Percentiles rank a stretch among this genome's conserved stretches.
Evolutionary conservation across 2,113 vertebrate genomes (phyloP).

Genomic region (Solea solea): DNA sequence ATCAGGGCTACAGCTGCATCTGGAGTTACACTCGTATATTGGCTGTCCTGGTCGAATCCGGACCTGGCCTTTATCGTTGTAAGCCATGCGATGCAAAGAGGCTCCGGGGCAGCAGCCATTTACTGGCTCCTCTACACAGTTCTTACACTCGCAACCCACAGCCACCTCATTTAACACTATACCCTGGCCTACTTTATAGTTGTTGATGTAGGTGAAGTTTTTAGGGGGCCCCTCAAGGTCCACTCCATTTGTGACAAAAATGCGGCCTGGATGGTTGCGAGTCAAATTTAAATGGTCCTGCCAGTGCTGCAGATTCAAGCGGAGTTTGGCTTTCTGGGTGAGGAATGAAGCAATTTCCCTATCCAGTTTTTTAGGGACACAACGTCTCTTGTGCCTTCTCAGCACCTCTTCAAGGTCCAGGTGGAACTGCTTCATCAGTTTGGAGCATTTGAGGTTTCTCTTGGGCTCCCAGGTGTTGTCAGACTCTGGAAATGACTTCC

Average conservation of each 20-base stretch:
- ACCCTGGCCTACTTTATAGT: slow-evolving; percentile 87
- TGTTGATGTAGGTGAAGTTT: slow-evolving; percentile 90
- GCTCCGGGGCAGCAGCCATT: slow-evolving; percentile 89
- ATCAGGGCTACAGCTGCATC: slow-evolving; percentile 85
- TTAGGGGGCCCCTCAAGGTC: slow-evolving; percentile 89
- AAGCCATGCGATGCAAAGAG: slow-evolving; percentile 86
- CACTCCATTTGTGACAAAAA: slow-evolving; percentile 88
- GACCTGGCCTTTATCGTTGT: slow-evolving; percentile 87
- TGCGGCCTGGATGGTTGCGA: slow-evolving; percentile 86
- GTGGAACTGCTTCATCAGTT: slow-evolving; percentile 86
- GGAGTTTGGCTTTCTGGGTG: slow-evolving; percentile 85
- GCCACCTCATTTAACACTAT: slow-evolving; percentile 83
- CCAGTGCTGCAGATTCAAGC: slow-evolving; percentile 82
- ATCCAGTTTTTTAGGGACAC: slow-evolving; percentile 78
- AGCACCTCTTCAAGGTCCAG: slow-evolving; percentile 84
- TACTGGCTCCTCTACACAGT: slow-evolving; percentile 82
- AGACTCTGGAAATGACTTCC: slow-evolving; percentile 84
- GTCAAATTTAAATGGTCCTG: slow-evolving; percentile 85
- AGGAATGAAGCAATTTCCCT: slow-evolving; percentile 77
- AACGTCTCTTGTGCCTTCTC: slow-evolving; percentile 64
- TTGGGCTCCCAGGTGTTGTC: slow-evolving; percentile 89
- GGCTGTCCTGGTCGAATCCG: slow-evolving; percentile 85
- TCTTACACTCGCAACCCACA: slow-evolving; percentile 86
- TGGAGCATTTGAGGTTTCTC: slow-evolving; percentile 86
- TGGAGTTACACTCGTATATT: slow-evolving; percentile 92